Percentiles rank a stretch among this genome's conserved stretches.
phyloP scores from a whole-genome alignment of 1,140 invertebrate genomes.

The Pachypsylla venusta region DNA sequence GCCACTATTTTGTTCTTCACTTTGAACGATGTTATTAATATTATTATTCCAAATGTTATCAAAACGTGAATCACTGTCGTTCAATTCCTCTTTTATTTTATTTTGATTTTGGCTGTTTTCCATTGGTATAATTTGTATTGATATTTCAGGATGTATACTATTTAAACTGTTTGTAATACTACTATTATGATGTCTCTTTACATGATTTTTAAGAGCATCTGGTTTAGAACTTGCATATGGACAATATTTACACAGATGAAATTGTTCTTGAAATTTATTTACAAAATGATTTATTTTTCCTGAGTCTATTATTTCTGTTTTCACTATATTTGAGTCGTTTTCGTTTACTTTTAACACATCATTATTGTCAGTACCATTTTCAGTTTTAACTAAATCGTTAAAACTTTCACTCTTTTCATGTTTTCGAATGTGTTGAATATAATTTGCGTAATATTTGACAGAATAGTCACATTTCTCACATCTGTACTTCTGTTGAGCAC shows the following conservation, averaged over 20 bases:
- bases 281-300: conserved; percentile 25
- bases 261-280: conserved; percentile 22
- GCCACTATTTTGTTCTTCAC: not conserved
- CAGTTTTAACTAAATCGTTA: not conserved
- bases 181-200: conserved; percentile 30
- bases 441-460: conserved; percentile 70
- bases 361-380: conserved; percentile 18
- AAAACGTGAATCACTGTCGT: not conserved
- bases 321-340: not conserved
- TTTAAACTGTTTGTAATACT: no score
- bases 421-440: conserved; percentile 59
- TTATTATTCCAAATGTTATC: not conserved
- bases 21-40: not conserved
- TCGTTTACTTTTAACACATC: conserved; percentile 9
- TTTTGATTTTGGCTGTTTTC: no score
- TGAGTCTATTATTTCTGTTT: conserved; percentile 31
- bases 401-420: conserved; percentile 45
- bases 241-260: conserved; percentile 14
- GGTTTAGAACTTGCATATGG: conserved; percentile 5
- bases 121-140: no score
- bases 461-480: conserved; percentile 79
- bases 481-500: conserved; percentile 63
- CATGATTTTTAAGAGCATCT: conserved; percentile 33
- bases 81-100: not conserved
- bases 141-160: no score